phyloP scores from a whole-genome alignment of 35 echinoderm and acorn worm genomes.

The Apostichopus japonicus region DNA sequence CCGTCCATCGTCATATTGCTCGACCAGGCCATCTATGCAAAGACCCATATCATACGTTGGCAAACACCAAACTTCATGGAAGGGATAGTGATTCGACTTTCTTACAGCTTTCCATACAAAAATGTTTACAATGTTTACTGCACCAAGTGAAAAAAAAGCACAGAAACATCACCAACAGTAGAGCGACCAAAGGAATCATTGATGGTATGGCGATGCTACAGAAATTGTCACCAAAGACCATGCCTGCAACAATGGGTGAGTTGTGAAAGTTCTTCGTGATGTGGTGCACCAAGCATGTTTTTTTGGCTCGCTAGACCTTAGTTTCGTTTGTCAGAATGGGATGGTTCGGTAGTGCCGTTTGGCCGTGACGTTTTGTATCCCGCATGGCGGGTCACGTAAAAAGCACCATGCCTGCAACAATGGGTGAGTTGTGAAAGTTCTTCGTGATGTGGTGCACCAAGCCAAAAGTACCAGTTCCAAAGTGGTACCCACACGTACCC shows the following conservation, averaged over 20 bases:
- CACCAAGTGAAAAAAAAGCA: neutral
- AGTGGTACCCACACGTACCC: conserved; percentile 72
- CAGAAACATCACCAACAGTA: neutral
- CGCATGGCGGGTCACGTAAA: no score
- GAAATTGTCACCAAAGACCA: conserved; percentile 41
- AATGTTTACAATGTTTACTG: neutral
- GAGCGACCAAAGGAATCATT: conserved; percentile 37
- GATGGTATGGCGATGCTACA: conserved; percentile 72
- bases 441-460: conserved; percentile 28
- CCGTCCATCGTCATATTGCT: conserved; percentile 42
- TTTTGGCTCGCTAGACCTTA: no score
- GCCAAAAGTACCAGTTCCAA: neutral
- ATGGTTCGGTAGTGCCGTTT: no score
- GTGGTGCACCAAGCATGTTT: conserved; percentile 24
- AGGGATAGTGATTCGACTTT: neutral
- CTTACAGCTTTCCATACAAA: conserved; percentile 22
- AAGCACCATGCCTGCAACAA: conserved; percentile 23
- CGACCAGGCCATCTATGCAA: conserved; percentile 80
- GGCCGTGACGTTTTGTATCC: no score
- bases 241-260: conserved; percentile 40
- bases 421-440: conserved; percentile 41
- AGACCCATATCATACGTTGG: conserved; percentile 77
- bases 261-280: conserved; percentile 33
- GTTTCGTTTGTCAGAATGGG: no score
- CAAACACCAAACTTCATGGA: conserved; percentile 36